Evolutionary conservation across 2,113 vertebrate species (phyloP), one percentile per base, ranked within the genome.

Genomic region (Morone chrysops): DNA sequence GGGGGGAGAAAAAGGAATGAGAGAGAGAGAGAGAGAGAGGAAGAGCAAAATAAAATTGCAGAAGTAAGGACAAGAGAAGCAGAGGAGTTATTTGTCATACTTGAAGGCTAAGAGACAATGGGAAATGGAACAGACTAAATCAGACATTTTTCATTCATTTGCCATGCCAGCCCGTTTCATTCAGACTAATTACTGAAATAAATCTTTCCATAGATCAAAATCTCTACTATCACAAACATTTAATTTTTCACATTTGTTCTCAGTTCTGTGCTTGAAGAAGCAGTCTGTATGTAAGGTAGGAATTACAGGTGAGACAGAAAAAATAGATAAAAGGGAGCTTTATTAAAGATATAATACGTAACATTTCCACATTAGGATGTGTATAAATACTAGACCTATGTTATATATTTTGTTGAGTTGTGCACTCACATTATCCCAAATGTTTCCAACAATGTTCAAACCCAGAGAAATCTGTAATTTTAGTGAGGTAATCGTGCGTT

Each of bases 11-110:
- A 43, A 81, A 20, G 22, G 17, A 40, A 51, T 12, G 4, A 47
- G 13, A 13, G 20, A 3, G 60, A 61, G 60, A 20, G 9, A 40
- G 40, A 66, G 25, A 79, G 61, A 56, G 63, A 84, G 48, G 53
- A 81, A 75, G 31, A 54, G 17, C 4, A 13, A 36, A 78, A 75
- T 48, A 47, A 40, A 84, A 74, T 10, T 45, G 73, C 69, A 62
- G 72, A 70, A 82, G 78, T 74, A 40, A 31, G 62, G 76, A 78
- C 80, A 85, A 78, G 16, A 40, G 81, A 87, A 80, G 70, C 41
- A 66, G 72, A 62, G 57, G 61, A 67, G 76, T 75, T 4, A 88
- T 87, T 83, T 75, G 75, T 87, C 75, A 87, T 54, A 38, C 70
- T 25, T 83, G 67, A 67, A 56, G 75, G 16, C 53, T 20, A 53